Conservation (phyloP, 2,797 vertebrate genomes). For the Channa striata region DNA sequence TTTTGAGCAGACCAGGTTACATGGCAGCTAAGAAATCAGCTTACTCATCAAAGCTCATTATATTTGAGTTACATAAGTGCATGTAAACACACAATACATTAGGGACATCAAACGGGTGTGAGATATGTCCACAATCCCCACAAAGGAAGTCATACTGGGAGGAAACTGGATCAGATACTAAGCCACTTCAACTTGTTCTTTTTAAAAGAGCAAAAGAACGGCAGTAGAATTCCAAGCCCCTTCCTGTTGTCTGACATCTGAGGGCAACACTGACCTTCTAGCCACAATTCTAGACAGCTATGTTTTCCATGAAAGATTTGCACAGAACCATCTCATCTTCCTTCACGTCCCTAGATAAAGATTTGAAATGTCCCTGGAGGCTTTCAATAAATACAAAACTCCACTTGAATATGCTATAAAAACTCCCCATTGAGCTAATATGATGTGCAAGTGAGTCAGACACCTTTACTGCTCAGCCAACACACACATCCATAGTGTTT, state of each 20-base stretch:
- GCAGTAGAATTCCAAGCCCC: too few species aligned
- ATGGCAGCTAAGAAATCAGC: too few species aligned
- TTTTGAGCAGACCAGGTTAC: too few species aligned
- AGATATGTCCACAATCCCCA: not conserved
- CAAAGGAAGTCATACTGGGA: not conserved
- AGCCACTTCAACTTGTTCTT: not conserved
- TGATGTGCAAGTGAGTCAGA: slow-evolving; percentile 36
- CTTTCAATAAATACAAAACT: slow-evolving; percentile 43
- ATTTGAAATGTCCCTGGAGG: not conserved
- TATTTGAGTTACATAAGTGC: too few species aligned
- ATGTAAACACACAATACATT: not conserved
- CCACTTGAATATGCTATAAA: slow-evolving; percentile 15
- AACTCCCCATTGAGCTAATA: slow-evolving; percentile 26
- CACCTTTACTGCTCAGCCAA: slow-evolving; percentile 28
- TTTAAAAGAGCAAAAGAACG: not conserved
- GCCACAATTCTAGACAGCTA: not conserved
- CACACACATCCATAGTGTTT: slow-evolving; percentile 2
- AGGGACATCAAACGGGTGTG: not conserved
- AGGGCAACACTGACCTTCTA: not conserved
- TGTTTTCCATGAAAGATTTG: not conserved
- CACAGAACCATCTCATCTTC: not conserved
- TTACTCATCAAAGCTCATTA: too few species aligned
- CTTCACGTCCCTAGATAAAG: not conserved
- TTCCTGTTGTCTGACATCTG: not conserved
- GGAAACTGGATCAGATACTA: not conserved